Evolutionary conservation across 2,888 invertebrate genomes (phyloP), one percentile per base, ranked within the genome.

Genomic region (Rhopalosiphum nymphaeae): DNA sequence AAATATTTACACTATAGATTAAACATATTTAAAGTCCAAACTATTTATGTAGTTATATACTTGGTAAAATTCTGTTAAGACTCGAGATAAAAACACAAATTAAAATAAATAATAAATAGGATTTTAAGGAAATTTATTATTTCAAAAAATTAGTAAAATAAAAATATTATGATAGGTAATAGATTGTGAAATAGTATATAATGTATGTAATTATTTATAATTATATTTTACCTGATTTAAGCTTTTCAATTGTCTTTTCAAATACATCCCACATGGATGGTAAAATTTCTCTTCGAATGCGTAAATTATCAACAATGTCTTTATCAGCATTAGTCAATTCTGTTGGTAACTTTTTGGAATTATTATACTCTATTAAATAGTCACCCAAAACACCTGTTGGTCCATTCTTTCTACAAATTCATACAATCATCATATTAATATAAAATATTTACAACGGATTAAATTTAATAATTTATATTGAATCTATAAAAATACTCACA

Each of bases 221-320:
- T 84, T 56, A 61, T 61, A 49, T 25, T n/a, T 87, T 95, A 94
- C 94, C 93, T 36, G 94, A 89, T 56, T 91, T 94, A 9, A 94
- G 49, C 42, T 93, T 94, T 57, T 95, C 95, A n/a, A 95, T 91
- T 0, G 95, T 95, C 86, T 95, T 95, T 92, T 95, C 95, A 94
- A 95, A 95, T 4, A 95, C 95, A 94, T 95, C 95, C 95, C 95
- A 95, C 95, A 95, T 95, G 21, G 95, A 95, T 13, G 95, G 95
- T 25, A 95, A 94, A 16, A 95, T 95, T 93, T 95, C 95, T 94
- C 95, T 95, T 57, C 95, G 94, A 7, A 95, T 94, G 67, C 94
- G 94, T 89, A 95, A 95, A 78, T 95, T 95, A 61, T 95, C 95
- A 88, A 95, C 94, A 36, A 95, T 95, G 92, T 95, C 95, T 90